phyloP scores from a whole-genome alignment of 1,140 invertebrate species.

The Colletes latitarsis region DNA sequence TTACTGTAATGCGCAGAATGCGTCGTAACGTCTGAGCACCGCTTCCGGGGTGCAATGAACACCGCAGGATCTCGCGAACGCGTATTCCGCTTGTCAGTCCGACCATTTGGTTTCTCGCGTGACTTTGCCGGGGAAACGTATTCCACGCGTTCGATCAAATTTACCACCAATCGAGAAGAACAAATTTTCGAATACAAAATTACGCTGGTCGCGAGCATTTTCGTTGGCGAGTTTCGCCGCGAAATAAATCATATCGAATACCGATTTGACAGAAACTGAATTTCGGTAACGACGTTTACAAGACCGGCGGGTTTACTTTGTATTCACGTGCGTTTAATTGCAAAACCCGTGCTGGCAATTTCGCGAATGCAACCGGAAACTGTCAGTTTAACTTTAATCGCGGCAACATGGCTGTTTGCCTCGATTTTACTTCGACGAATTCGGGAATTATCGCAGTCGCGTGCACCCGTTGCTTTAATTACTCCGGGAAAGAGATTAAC shows the following conservation, averaged over 20 bases:
- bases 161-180: no score
- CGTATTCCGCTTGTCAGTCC: no score
- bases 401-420: neutral
- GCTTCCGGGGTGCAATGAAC: no score
- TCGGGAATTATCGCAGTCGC: neutral
- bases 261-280: conserved; percentile 33
- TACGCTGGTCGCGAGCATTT: conserved; percentile 7
- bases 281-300: conserved; percentile 37
- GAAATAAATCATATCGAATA: conserved; percentile 22
- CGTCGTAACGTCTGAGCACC: neutral
- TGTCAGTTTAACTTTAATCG: conserved; percentile 17
- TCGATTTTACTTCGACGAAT: neutral
- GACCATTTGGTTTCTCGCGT: no score
- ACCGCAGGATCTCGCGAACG: no score
- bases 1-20: neutral
- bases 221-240: conserved; percentile 19
- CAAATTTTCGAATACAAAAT: neutral
- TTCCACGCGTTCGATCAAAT: no score
- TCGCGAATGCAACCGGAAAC: neutral
- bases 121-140: no score
- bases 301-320: conserved; percentile 33
- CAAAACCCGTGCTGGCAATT: conserved; percentile 23
- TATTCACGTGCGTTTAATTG: conserved; percentile 41
- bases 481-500: neutral
- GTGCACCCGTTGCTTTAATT: neutral